Percentiles rank a stretch among this genome's conserved stretches.
These are phyloP conservation scores for Netelia virgata DNA, from an alignment of 2,888 invertebrate genomes.

Conservation along the genomic window DNA sequence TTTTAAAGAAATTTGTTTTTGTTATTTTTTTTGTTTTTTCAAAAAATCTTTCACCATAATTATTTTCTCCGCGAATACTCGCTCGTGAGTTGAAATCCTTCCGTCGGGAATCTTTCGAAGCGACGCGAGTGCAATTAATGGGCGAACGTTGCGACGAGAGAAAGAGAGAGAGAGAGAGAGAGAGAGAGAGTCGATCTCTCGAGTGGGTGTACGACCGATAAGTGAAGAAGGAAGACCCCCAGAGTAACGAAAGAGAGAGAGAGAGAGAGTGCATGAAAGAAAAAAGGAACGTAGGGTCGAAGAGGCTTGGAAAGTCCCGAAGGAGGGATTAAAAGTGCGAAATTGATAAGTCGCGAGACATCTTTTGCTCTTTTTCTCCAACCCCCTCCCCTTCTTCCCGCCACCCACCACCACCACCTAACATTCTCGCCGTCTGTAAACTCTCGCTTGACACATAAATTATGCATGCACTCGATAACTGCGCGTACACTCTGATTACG, in stretches of 20 bases:
- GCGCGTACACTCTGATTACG: conserved; percentile 45
- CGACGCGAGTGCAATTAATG: conserved; percentile 36
- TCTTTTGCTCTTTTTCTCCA: conserved; percentile 5
- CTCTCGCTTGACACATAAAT: conserved; percentile 54
- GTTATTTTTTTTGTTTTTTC: conserved; percentile 7
- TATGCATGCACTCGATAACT: conserved; percentile 47
- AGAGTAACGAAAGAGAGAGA: conserved; percentile 18
- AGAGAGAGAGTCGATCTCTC: conserved; percentile 14
- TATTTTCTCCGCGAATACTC: no score
- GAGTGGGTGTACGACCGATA: conserved; percentile 38
- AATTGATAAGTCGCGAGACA: conserved; percentile 53
- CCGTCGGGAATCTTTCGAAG: background rate
- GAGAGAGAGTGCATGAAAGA: background rate
- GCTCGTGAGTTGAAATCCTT: conserved; percentile 7
- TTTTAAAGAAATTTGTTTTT: conserved; percentile 8
- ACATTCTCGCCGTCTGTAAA: conserved; percentile 9
- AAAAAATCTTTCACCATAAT: background rate
- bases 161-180: conserved; percentile 8
- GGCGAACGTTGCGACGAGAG: background rate
- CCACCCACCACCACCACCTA: background rate
- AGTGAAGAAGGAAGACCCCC: conserved; percentile 18
- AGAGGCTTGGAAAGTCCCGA: conserved; percentile 23
- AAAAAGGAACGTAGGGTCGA: conserved; percentile 3
- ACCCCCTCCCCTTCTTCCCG: background rate
- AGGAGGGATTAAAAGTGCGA: conserved; percentile 49